A percentile compares a stretch with the other conserved stretches of the same genome.
Evolutionary conservation across 1,140 invertebrate species (phyloP).

Genomic region (Trichoplusia ni): DNA sequence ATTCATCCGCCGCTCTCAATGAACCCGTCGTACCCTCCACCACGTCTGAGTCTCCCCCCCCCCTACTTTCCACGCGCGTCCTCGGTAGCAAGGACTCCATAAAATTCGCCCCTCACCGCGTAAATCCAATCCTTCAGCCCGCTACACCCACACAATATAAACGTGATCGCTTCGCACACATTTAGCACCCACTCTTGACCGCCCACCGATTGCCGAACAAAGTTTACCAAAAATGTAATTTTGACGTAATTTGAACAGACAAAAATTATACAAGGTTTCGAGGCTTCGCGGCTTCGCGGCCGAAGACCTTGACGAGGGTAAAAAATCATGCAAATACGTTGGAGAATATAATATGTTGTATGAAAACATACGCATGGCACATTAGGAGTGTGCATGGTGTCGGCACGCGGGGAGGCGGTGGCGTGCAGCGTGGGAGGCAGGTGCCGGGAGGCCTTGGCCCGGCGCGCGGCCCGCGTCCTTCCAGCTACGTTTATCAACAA

Average conservation of each 20-base stretch:
- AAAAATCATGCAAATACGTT: neutral
- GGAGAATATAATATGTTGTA: neutral
- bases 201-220: slow-evolving; percentile 32
- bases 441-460: slow-evolving; percentile 62
- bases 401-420: neutral
- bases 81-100: slow-evolving; percentile 71
- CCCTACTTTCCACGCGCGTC: slow-evolving; percentile 42
- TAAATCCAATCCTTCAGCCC: slow-evolving; percentile 60
- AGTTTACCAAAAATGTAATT: neutral
- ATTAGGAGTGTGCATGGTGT: neutral
- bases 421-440: too few relatives aligned
- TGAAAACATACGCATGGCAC: slow-evolving; percentile 1
- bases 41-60: slow-evolving; percentile 31
- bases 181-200: slow-evolving; percentile 39
- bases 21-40: slow-evolving; percentile 58
- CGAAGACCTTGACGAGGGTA: neutral
- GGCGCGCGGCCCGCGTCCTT: slow-evolving; percentile 59
- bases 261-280: neutral
- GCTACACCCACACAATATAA: slow-evolving; percentile 54
- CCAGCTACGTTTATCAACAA: slow-evolving; percentile 53
- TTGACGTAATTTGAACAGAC: neutral
- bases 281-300: neutral
- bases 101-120: slow-evolving; percentile 57
- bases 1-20: slow-evolving; percentile 78
- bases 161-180: slow-evolving; percentile 43